phyloP scores from a whole-genome alignment of 30 jellyfish, hydroid and myxozoan genomes.

The Cassiopea xamachana region DNA sequence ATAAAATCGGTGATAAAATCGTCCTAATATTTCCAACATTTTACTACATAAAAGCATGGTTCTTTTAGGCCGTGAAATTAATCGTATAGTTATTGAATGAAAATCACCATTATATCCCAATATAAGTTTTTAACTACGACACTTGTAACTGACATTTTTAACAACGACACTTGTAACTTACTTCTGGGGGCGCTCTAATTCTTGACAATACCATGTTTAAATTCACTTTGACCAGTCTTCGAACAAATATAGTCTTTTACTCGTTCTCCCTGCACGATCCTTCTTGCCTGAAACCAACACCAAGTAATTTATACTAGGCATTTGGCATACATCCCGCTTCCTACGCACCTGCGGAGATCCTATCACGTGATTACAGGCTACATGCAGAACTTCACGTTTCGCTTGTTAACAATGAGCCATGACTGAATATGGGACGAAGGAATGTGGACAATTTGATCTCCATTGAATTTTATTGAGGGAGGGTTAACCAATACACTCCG shows the following conservation, averaged over 20 bases:
- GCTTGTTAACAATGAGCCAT: neutral
- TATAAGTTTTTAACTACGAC: too few relatives aligned
- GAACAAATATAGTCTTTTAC: neutral
- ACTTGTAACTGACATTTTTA: neutral
- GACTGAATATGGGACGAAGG: too few relatives aligned
- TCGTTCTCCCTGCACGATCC: neutral
- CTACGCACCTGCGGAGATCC: neutral
- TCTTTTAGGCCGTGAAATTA: too few relatives aligned
- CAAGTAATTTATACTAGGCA: neutral
- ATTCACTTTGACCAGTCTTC: neutral
- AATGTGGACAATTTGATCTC: too few relatives aligned
- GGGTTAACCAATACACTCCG: too few relatives aligned
- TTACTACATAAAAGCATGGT: too few relatives aligned
- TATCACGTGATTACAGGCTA: neutral
- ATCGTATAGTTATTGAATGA: too few relatives aligned
- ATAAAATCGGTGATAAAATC: too few relatives aligned
- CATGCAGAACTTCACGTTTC: neutral
- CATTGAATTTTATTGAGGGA: too few relatives aligned
- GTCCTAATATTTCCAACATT: too few relatives aligned
- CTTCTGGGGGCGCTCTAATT: slow-evolving; percentile 12
- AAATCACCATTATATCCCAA: too few relatives aligned
- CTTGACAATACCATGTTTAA: neutral
- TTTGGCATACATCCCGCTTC: neutral
- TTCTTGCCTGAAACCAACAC: neutral
- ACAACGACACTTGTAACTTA: neutral